Percentiles rank a stretch among this genome's conserved stretches.
Evolutionary conservation across 2,797 vertebrate genomes (phyloP).

Genomic region (Liparis tanakae): DNA sequence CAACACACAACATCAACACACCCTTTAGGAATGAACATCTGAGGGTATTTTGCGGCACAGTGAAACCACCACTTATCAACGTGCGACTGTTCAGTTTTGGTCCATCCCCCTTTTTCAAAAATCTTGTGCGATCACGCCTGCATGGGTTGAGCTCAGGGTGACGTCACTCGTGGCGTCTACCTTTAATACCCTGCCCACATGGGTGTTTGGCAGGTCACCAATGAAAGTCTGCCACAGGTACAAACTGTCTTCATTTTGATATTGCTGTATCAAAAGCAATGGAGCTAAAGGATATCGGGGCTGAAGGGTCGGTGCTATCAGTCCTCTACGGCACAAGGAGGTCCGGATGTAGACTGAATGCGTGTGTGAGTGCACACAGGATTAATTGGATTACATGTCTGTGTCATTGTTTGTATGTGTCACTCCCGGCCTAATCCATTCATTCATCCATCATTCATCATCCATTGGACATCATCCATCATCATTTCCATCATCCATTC

Average conservation of each 20-base stretch:
- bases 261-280: slow-evolving; percentile 52
- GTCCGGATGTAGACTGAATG: slow-evolving; percentile 33
- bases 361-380: slow-evolving; percentile 24
- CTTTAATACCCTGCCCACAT: slow-evolving; percentile 46
- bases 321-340: slow-evolving; percentile 35
- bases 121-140: slow-evolving; percentile 28
- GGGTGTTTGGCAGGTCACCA: slow-evolving; percentile 64
- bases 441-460: slow-evolving; percentile 11
- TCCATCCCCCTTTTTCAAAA: slow-evolving; percentile 14
- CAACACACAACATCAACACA: slow-evolving; percentile 14
- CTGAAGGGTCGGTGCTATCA: slow-evolving; percentile 23
- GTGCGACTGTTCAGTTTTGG: neutral
- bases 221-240: slow-evolving; percentile 33
- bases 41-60: neutral
- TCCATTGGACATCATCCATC: neutral
- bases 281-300: slow-evolving; percentile 41
- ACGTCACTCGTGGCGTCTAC: slow-evolving; percentile 30
- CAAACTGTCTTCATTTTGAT: slow-evolving; percentile 52
- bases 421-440: slow-evolving; percentile 4
- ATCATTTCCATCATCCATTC: neutral
- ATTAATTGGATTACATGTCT: slow-evolving; percentile 53
- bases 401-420: slow-evolving; percentile 16
- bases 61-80: neutral
- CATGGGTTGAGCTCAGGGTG: slow-evolving; percentile 22
- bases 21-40: slow-evolving; percentile 23